phyloP scores from a whole-genome alignment of 2,113 vertebrate genomes.

The human (Homo sapiens) region GRCh38 chrX:154348001-154348500 shows the following conservation, averaged over 20 bases:
- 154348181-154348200: too few relatives aligned
- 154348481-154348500: not conserved
- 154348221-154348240: not conserved
- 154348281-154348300: not conserved
- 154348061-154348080: too few relatives aligned
- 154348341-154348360: not conserved
- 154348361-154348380: not conserved
- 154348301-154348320: not conserved
- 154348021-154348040: too few relatives aligned
- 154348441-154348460: not conserved
- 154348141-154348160: too few relatives aligned
- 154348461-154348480: not conserved
- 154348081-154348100: too few relatives aligned
- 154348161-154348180: too few relatives aligned
- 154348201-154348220: not conserved
- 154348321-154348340: accelerated
- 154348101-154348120: too few relatives aligned
- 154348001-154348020: too few relatives aligned
- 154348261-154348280: not conserved
- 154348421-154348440: not conserved
- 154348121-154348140: too few relatives aligned
- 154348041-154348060: too few relatives aligned
- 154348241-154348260: not conserved
- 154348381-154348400: not conserved
- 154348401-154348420: not conserved